A percentile compares a stretch with the other conserved stretches of the same genome.
phyloP scores from a whole-genome alignment of 2,113 vertebrate genomes.

The Sapajus apella region DNA sequence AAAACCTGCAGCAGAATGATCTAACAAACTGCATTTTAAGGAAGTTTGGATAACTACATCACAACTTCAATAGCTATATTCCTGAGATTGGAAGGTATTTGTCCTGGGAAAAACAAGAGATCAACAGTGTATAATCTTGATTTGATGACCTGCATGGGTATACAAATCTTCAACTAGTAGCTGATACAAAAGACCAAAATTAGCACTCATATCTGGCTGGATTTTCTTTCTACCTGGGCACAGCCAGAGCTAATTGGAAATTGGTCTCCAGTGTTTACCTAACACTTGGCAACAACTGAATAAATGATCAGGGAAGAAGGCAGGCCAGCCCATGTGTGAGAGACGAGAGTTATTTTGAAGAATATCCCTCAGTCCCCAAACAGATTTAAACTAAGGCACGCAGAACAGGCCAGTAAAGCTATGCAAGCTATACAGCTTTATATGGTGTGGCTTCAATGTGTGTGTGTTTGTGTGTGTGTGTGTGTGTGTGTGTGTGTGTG shows the following conservation, averaged over 20 bases:
- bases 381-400: neutral
- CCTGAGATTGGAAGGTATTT: neutral
- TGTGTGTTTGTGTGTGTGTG: too few species aligned
- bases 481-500: too few species aligned
- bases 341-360: neutral
- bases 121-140: accelerated
- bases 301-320: too few species aligned
- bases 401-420: too few species aligned
- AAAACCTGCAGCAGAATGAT: neutral
- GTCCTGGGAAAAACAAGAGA: neutral
- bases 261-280: neutral
- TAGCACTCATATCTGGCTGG: neutral
- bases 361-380: too few species aligned
- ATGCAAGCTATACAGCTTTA: neutral
- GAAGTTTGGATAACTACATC: neutral
- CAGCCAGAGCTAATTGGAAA: neutral
- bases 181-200: neutral
- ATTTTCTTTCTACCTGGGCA: neutral
- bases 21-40: neutral
- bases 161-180: neutral
- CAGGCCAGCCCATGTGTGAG: too few species aligned
- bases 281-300: neutral
- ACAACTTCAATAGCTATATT: neutral
- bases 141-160: accelerated
- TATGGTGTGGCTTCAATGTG: neutral